A percentile compares a stretch with the other conserved stretches of the same genome.
Evolutionary conservation across 1,140 invertebrate species (phyloP).

Genomic region (Capitella teleta): DNA sequence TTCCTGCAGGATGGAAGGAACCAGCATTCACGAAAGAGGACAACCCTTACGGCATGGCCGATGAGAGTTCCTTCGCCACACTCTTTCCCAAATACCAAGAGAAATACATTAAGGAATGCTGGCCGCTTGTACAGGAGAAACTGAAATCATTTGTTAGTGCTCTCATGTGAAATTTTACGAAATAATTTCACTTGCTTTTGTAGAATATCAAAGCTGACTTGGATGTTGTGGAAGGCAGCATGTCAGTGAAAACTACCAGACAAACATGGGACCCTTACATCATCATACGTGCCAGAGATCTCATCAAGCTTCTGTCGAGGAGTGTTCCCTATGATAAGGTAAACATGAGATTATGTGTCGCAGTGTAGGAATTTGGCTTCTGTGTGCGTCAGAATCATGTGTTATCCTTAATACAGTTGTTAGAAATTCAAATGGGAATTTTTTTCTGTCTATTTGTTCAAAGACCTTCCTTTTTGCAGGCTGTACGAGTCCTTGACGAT

Average conservation of each 20-base stretch:
- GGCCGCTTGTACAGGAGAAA: slow-evolving; percentile 84
- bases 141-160: slow-evolving; percentile 46
- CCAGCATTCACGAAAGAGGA: slow-evolving; percentile 80
- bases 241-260: slow-evolving; percentile 87
- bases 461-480: slow-evolving; percentile 22
- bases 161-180: neutral
- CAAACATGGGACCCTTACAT: slow-evolving; percentile 99
- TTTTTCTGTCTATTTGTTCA: neutral
- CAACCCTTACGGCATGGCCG: slow-evolving; percentile 70
- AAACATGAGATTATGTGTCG: neutral
- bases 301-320: slow-evolving; percentile 87
- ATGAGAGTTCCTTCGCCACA: slow-evolving; percentile 68
- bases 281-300: slow-evolving; percentile 90
- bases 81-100: slow-evolving; percentile 88
- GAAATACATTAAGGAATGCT: slow-evolving; percentile 89
- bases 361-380: neutral
- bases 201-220: slow-evolving; percentile 56
- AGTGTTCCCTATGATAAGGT: slow-evolving; percentile 97
- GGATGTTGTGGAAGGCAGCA: slow-evolving; percentile 88
- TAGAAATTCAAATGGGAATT: neutral
- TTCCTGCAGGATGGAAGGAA: slow-evolving; percentile 57
- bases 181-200: neutral
- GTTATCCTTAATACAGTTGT: neutral
- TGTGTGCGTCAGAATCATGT: neutral
- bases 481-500: slow-evolving; percentile 58